Percentiles rank a stretch among this genome's conserved stretches.
Conservation (phyloP, 2,113 vertebrate genomes). For the Callipepla californica region DNA sequence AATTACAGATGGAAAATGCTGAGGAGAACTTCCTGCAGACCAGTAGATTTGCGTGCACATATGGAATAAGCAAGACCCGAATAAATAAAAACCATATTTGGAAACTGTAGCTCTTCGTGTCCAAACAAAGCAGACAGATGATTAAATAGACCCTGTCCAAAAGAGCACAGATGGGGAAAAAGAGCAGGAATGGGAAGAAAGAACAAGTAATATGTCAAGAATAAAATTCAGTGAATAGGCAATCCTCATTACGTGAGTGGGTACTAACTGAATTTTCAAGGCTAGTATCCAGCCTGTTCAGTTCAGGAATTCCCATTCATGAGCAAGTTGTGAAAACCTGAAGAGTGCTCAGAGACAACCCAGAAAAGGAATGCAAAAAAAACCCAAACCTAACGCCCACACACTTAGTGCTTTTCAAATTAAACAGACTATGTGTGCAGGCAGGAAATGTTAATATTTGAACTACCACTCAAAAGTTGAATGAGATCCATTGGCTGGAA, state of each 20-base stretch:
- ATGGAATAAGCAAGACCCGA: slow-evolving; percentile 4
- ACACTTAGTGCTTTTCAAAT: not conserved
- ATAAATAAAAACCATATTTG: slow-evolving; percentile 28
- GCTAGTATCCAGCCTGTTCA: not conserved
- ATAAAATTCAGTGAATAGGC: rapidly evolving
- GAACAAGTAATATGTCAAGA: not conserved
- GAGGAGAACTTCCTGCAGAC: not conserved
- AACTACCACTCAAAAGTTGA: not conserved
- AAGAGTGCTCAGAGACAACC: not conserved
- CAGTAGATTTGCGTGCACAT: not conserved
- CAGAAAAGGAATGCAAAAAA: not conserved
- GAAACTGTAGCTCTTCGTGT: slow-evolving; percentile 8
- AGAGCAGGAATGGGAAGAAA: not conserved
- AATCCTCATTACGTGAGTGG: not conserved
- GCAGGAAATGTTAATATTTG: not conserved
- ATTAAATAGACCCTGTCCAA: not conserved
- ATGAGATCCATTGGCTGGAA: not conserved
- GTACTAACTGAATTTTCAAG: not conserved
- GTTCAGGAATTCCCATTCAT: not conserved
- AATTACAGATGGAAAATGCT: not conserved
- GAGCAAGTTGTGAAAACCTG: not conserved
- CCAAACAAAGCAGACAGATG: slow-evolving; percentile 2
- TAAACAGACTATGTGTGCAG: not conserved
- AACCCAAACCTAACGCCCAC: not conserved
- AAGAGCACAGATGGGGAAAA: not conserved